These are phyloP conservation scores for Nothobranchius furzeri DNA, from an alignment of 2,113 vertebrate genomes.

Conservation along the genomic window DNA sequence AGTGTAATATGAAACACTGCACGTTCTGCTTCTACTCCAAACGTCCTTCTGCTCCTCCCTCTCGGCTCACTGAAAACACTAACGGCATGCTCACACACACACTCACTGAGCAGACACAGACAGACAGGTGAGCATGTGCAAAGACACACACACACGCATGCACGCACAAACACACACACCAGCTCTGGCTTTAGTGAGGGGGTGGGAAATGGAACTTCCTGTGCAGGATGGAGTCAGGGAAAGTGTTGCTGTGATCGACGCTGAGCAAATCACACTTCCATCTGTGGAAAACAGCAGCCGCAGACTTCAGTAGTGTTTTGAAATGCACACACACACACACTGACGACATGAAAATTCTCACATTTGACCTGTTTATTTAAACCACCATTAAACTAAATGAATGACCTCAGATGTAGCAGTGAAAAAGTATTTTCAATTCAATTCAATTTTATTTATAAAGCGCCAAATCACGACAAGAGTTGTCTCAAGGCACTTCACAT, in stretches of 20 bases:
- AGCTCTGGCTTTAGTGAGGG: slow-evolving; percentile 30
- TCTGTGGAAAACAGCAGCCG: slow-evolving; percentile 56
- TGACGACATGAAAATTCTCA: neutral
- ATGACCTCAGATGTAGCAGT: too few species aligned
- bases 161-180: neutral
- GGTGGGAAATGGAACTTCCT: slow-evolving; percentile 63
- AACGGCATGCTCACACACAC: slow-evolving; percentile 19
- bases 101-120: slow-evolving; percentile 1
- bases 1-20: slow-evolving; percentile 79
- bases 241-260: slow-evolving; percentile 46
- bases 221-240: slow-evolving; percentile 33
- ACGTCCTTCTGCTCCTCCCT: slow-evolving; percentile 48
- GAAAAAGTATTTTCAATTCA: too few species aligned
- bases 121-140: slow-evolving; percentile 32
- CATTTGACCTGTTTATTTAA: too few species aligned
- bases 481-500: too few species aligned
- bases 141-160: neutral
- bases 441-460: too few species aligned
- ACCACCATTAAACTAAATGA: too few species aligned
- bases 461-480: too few species aligned
- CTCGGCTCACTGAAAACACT: slow-evolving; percentile 49
- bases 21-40: slow-evolving; percentile 65
- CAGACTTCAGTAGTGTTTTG: slow-evolving; percentile 34
- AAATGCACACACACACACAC: neutral
- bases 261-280: slow-evolving; percentile 67